Percentiles rank a stretch among this genome's conserved stretches.
These are phyloP conservation scores for Leucosticte australis DNA, from an alignment of 2,113 vertebrate species.

Conservation along the genomic window DNA sequence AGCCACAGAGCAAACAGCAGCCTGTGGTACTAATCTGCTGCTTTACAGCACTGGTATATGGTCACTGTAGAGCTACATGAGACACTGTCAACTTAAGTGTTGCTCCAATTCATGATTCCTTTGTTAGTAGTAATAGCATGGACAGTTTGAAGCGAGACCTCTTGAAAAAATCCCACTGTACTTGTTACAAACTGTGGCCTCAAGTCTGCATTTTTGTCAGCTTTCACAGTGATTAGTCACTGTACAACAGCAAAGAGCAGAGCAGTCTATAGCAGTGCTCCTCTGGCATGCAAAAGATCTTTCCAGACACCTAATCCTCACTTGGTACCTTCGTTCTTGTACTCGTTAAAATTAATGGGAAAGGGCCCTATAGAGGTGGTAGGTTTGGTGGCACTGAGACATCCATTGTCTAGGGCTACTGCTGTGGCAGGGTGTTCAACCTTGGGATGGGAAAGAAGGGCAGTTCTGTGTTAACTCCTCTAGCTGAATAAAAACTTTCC, in stretches of 20 bases:
- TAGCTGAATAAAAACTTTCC: not conserved
- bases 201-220: constrained; percentile 32
- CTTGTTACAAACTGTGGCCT: constrained; percentile 15
- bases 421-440: not conserved
- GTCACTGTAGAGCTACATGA: constrained; percentile 35
- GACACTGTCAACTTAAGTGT: constrained; percentile 43
- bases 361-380: not conserved
- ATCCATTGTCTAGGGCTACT: not conserved
- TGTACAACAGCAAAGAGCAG: constrained; percentile 1
- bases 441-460: not conserved
- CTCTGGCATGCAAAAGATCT: constrained; percentile 25
- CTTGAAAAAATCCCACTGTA: constrained; percentile 57
- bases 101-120: constrained; percentile 44
- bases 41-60: constrained; percentile 9
- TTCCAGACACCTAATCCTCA: constrained; percentile 29
- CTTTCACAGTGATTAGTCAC: constrained; percentile 47
- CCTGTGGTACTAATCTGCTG: constrained; percentile 32
- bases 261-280: not conserved
- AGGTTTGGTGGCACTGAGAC: not conserved
- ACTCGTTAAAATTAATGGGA: constrained; percentile 15
- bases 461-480: not conserved
- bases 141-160: constrained; percentile 49
- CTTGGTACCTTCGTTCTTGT: not conserved
- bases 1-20: constrained; percentile 30
- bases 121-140: constrained; percentile 45